Base-by-base conservation (phyloP, 2,113 vertebrate genomes). In the Ailuropoda melanoleuca region DNA sequence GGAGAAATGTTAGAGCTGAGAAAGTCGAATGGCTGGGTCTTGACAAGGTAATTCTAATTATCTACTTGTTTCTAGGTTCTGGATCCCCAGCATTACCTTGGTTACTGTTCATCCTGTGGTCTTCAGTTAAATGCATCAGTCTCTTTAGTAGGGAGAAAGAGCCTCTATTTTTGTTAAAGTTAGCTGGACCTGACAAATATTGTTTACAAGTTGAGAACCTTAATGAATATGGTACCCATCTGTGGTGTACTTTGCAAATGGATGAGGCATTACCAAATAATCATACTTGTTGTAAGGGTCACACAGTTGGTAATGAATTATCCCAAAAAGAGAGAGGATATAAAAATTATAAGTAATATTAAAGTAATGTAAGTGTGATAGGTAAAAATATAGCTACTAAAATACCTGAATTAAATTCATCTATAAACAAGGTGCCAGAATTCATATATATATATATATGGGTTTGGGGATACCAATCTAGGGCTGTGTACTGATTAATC, bases 401-500 rank as follows among this genome's bases (percentile, higher is more conserved):
- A 95, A 21, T 56, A 37, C n/a, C 7, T 82, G 39, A 43, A 81
- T 82, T 58, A 96, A 87, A 98, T 77, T 91, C 92, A 81, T 0
- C 87, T 83, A 93, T 53, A 98, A 97, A 98, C 0, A 97, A 85
- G 75, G 90, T 98, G 96, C 81, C 92, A 96, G 98, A 97, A 98
- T 98, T 98, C 13, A 12, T 50, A 66, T 31, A 95, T 98, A 97
- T 96, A 98, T 98, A 99, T 97, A 97, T 43, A 80, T 97, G 86
- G 95, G 83, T 94, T 97, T 97, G 92, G 87, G 98, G 93, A 96
- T 98, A 98, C 91, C 93, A 99, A 98, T 91, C 95, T 98, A 86
- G 95, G 98, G 68, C 81, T 97, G 90, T 97, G 97, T 98, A 96
- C 97, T 99, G 98, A 99, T 99, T 99, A 99, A 99, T 98, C 96